Evolutionary conservation across 1,140 invertebrate genomes (phyloP).

Genomic region (Brachionus rubens): DNA sequence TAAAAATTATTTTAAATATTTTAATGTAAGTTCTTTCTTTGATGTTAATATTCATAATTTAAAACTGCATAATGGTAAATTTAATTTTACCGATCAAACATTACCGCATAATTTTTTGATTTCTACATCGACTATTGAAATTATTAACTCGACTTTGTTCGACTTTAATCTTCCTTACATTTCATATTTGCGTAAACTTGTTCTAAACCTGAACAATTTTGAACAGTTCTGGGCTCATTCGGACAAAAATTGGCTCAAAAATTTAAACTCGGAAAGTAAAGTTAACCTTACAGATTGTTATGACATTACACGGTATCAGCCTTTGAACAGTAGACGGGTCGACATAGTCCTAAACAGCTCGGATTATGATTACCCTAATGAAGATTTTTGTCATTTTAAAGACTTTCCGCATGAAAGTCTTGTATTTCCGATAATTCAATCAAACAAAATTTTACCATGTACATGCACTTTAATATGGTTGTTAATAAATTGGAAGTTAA

Average conservation of each 20-base stretch:
- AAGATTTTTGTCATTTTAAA: conserved; percentile 27
- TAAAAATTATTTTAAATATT: neutral
- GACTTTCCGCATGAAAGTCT: conserved; percentile 10
- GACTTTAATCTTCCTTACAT: neutral
- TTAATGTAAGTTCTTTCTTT: neutral
- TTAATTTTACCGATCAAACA: neutral
- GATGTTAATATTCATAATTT: neutral
- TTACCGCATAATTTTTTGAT: too few relatives aligned
- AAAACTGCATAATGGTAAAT: neutral
- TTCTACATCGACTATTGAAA: neutral
- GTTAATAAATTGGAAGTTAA: neutral
- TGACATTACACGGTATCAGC: neutral
- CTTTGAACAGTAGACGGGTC: neutral
- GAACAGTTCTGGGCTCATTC: neutral
- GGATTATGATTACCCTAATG: neutral
- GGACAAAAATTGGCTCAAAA: neutral
- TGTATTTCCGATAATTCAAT: neutral
- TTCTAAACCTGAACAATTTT: neutral
- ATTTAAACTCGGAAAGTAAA: neutral
- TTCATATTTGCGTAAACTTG: neutral
- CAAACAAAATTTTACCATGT: neutral
- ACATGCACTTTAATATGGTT: conserved; percentile 26
- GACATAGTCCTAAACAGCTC: neutral
- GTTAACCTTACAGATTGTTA: neutral
- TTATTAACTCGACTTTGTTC: neutral